These are phyloP conservation scores for Spermophilus dauricus DNA, from an alignment of 2,113 vertebrate species.

Conservation along the genomic window DNA sequence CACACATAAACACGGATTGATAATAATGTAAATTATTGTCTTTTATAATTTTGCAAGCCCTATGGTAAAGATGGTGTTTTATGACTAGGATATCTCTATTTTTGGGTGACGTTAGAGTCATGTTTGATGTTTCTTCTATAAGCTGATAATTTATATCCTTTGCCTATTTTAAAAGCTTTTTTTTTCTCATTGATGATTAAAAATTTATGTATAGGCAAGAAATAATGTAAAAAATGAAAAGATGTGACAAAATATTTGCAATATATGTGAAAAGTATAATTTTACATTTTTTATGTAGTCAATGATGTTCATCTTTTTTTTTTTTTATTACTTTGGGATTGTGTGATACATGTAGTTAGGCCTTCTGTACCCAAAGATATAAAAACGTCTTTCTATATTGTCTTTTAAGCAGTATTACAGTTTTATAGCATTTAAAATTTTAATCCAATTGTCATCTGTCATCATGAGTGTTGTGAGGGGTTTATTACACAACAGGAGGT, in stretches of 20 bases:
- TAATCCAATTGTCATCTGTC: neutral
- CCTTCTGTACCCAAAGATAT: neutral
- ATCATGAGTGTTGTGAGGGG: neutral
- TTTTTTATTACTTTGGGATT: neutral
- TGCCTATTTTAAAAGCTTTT: neutral
- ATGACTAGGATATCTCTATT: neutral
- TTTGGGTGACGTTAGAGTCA: neutral
- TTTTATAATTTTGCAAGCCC: neutral
- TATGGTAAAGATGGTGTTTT: neutral
- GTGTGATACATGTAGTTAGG: neutral
- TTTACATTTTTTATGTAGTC: neutral
- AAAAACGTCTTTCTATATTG: neutral
- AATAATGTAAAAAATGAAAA: neutral
- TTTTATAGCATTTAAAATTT: neutral
- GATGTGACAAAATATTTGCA: neutral
- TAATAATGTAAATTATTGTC: neutral
- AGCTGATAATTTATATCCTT: neutral
- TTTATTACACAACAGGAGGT: neutral
- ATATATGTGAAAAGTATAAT: neutral
- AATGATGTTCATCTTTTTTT: neutral
- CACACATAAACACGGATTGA: neutral
- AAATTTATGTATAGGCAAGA: neutral
- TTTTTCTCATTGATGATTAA: constrained; percentile 1
- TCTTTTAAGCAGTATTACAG: neutral
- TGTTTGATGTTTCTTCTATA: constrained; percentile 7